Evolutionary conservation across 2,113 vertebrate genomes (phyloP), one percentile per base, ranked within the genome.

Genomic region (Piaya cayana): DNA sequence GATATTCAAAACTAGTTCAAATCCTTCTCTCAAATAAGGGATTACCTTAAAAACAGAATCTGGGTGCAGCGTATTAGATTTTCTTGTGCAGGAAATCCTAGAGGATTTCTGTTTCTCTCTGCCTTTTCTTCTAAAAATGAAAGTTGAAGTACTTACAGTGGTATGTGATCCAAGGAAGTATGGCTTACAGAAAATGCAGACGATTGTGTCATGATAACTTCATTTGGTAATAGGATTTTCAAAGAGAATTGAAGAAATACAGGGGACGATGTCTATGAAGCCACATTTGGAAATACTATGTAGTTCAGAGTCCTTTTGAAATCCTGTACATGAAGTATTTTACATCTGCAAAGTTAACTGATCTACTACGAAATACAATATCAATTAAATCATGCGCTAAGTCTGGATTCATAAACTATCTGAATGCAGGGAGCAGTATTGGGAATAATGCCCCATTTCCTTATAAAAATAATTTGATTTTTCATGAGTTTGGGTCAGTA

Each of bases 181-280:
- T 72, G 47, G 8, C 9, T 34, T 90, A 29, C 13, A 17, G 32
- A 84, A 93, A 96, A 82, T 30, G 6, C 11, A 82, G 75, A 76
- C 11, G 0, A 6, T 37, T 55, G 42, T 50, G 43, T 25, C 20
- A 2, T 60, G 49, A 30, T 59, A n/a, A 43, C 22, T 76, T 76
- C 5, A 58, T 49, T 2, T 88, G 29, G 15, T 29, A 78, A 27
- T 86, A 52, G 17, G 6, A 81, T 74, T 94, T 90, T 75, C 47
- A 59, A n/a, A 76, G 34, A 27, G 15, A 50, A 22, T 26, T 67
- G 18, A 77, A 80, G 45, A 77, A 80, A 63, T 67, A n/a, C 0
- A 0, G 18, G 7, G 10, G 5, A 0, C 20, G 55, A 63, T 11
- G 7, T 47, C 11, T 43, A 56, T 22, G 0, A 2, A 78, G 26